Conservation (phyloP, 1,140 invertebrate species). For the Ditylenchus dipsaci region DNA sequence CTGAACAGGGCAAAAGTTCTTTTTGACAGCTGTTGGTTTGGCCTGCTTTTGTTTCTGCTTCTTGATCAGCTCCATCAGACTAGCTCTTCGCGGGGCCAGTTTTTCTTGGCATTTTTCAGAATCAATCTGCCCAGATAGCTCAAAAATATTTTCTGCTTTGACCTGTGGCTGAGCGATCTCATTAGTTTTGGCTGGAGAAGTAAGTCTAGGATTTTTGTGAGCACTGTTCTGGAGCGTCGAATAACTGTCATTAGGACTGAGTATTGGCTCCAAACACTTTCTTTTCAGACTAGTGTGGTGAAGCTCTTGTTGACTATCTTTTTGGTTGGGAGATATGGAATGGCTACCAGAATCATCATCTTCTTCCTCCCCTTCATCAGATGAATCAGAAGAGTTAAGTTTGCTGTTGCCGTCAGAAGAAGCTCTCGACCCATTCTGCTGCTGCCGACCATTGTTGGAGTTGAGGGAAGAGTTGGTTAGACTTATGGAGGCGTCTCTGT, state of each 20-base stretch:
- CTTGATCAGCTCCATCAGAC: not conserved
- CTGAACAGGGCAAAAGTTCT: too few species aligned
- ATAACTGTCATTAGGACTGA: not conserved
- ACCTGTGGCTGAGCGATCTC: not conserved
- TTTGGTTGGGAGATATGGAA: not conserved
- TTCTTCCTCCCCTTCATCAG: slow-evolving; percentile 1
- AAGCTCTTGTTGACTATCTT: too few species aligned
- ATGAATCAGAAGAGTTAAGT: not conserved
- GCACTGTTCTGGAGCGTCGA: not conserved
- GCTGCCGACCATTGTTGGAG: not conserved
- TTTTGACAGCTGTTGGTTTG: too few species aligned
- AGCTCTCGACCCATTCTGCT: not conserved
- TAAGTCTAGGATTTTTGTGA: not conserved
- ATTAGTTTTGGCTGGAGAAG: not conserved
- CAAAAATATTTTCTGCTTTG: not conserved
- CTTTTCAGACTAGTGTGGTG: too few species aligned
- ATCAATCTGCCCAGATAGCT: not conserved
- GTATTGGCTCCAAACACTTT: not conserved
- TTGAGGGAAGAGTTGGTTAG: not conserved
- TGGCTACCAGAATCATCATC: not conserved
- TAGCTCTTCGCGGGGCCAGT: not conserved
- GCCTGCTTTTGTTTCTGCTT: not conserved
- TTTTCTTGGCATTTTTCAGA: not conserved
- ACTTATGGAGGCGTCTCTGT: not conserved
- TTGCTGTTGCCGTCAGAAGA: slow-evolving; percentile 8